A percentile compares a stretch with the other conserved stretches of the same genome.
phyloP scores from a whole-genome alignment of 2,113 vertebrate genomes.

The Python bivittatus region DNA sequence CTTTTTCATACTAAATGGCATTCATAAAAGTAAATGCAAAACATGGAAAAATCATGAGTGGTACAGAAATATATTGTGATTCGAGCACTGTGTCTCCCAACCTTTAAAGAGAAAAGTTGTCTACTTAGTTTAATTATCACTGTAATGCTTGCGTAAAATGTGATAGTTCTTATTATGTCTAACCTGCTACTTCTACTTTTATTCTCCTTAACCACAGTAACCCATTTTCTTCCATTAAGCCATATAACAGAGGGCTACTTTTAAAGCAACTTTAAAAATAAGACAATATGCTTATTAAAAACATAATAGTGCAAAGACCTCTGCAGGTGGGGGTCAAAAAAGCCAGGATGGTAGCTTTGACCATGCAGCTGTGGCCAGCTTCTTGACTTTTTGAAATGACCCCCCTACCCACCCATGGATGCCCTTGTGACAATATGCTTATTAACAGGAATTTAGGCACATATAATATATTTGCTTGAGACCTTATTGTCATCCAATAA shows the following conservation, averaged over 20 bases:
- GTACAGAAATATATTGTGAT: constrained; percentile 42
- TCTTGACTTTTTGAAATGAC: too few relatives aligned
- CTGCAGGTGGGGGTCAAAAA: too few relatives aligned
- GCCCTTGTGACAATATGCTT: too few relatives aligned
- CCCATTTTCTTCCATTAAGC: constrained; percentile 37
- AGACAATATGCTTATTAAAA: background rate
- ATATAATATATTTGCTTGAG: too few relatives aligned
- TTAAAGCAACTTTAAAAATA: background rate
- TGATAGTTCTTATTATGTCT: constrained; percentile 27
- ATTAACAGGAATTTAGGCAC: too few relatives aligned
- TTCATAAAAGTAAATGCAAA: constrained; percentile 61
- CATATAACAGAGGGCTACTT: constrained; percentile 10
- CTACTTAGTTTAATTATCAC: constrained; percentile 10
- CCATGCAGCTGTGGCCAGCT: too few relatives aligned
- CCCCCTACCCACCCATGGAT: too few relatives aligned
- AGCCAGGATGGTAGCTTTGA: too few relatives aligned
- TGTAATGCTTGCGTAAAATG: constrained; percentile 35
- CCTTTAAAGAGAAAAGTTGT: constrained; percentile 19
- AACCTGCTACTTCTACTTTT: constrained; percentile 40
- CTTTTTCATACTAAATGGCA: constrained; percentile 69
- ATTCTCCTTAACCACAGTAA: constrained; percentile 58
- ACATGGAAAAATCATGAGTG: constrained; percentile 21
- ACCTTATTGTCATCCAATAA: too few relatives aligned
- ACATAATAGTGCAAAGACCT: background rate
- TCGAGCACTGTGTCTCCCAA: constrained; percentile 51